phyloP scores from a whole-genome alignment of 1,140 invertebrate species.

The Drosophila trapezifrons region DNA sequence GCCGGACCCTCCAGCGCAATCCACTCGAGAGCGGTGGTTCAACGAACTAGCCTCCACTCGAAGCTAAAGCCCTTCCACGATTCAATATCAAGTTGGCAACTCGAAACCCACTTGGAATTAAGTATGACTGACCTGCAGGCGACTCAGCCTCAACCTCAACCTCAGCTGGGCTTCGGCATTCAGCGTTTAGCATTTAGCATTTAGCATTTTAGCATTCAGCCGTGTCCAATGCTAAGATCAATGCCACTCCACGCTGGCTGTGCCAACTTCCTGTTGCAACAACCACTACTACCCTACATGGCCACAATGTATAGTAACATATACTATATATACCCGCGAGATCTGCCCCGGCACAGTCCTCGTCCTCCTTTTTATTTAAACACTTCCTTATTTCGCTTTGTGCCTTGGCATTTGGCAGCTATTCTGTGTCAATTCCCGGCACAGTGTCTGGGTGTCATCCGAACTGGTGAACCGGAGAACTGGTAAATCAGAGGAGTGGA shows the following conservation, averaged over 20 bases:
- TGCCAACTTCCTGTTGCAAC: conserved; percentile 73
- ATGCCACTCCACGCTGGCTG: conserved; percentile 64
- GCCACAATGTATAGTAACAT: conserved; percentile 22
- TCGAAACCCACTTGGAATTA: conserved; percentile 58
- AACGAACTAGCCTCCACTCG: conserved; percentile 53
- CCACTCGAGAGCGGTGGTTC: conserved; percentile 33
- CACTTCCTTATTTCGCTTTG: conserved; percentile 81
- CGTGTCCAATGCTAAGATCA: conserved; percentile 79
- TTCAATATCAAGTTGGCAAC: conserved; percentile 61
- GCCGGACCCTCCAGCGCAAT: conserved; percentile 17
- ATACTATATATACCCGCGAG: conserved; percentile 3
- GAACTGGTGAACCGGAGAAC: conserved; percentile 42
- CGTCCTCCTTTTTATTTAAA: conserved; percentile 55
- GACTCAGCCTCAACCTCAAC: conserved; percentile 55
- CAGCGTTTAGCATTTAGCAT: conserved; percentile 27
- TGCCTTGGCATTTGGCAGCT: conserved; percentile 75
- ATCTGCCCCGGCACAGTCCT: conserved; percentile 27
- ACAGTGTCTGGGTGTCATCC: conserved; percentile 71
- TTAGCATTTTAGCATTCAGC: conserved; percentile 43
- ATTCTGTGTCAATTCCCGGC: conserved; percentile 80
- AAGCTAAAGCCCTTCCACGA: conserved; percentile 48
- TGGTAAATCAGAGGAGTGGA: conserved; percentile 5
- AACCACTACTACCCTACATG: conserved; percentile 72
- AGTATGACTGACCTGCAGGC: conserved; percentile 68
- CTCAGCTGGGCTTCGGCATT: conserved; percentile 38